Percentiles rank a stretch among this genome's conserved stretches.
Conservation (phyloP, 2,888 invertebrate species). For the Phaedon cochleariae region DNA sequence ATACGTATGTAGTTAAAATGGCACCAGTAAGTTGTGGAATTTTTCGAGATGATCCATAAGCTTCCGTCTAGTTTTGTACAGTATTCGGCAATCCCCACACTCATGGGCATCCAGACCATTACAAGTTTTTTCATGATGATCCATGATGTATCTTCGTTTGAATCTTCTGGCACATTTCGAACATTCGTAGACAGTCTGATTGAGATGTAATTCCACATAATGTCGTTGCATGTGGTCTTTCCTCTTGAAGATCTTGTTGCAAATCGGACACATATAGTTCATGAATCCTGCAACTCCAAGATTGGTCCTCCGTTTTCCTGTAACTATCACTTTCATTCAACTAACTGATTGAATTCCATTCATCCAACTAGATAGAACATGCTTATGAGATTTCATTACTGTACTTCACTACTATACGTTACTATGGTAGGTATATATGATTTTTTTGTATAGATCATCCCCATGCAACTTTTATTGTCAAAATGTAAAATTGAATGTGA, state of each 20-base stretch:
- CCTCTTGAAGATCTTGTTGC: conserved; percentile 51
- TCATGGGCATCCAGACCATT: conserved; percentile 25
- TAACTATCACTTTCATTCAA: too few relatives aligned
- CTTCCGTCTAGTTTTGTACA: conserved; percentile 41
- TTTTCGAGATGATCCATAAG: conserved; percentile 42
- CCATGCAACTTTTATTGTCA: too few relatives aligned
- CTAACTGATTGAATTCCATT: too few relatives aligned
- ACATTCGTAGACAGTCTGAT: conserved; percentile 43
- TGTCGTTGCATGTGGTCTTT: conserved; percentile 51
- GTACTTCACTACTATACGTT: too few relatives aligned
- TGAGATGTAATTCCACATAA: conserved; percentile 45
- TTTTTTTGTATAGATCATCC: too few relatives aligned
- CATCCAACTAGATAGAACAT: too few relatives aligned
- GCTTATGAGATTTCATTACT: too few relatives aligned
- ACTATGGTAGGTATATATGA: too few relatives aligned
- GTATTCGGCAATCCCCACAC: conserved; percentile 39
- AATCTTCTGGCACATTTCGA: conserved; percentile 46
- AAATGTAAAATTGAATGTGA: too few relatives aligned
- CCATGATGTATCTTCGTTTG: conserved; percentile 51
- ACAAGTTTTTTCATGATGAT: conserved; percentile 50
- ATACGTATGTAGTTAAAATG: too few relatives aligned
- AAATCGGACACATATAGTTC: conserved; percentile 45
- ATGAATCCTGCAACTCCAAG: too few relatives aligned
- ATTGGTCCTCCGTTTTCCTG: too few relatives aligned
- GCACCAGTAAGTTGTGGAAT: conserved; percentile 29